Conservation (phyloP, 2,888 invertebrate genomes). For the Xestia rhomboidea region DNA sequence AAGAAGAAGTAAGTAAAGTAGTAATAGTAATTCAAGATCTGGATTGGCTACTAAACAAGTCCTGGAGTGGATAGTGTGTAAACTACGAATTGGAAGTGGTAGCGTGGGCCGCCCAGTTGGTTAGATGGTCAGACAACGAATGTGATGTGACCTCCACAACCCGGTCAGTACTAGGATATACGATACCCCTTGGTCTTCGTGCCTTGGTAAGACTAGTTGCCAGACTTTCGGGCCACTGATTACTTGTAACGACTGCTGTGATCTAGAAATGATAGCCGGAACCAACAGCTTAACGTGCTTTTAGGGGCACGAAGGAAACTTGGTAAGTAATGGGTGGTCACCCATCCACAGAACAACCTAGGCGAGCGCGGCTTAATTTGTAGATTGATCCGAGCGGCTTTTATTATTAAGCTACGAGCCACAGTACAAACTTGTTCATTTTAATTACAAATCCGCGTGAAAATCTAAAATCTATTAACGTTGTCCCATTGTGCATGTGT, state of each 20-base stretch:
- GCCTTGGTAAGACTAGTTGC: not conserved
- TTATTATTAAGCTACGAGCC: not conserved
- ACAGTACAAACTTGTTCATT: slow-evolving; percentile 18
- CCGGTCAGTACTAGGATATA: not conserved
- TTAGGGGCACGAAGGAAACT: too few relatives aligned
- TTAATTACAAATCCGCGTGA: slow-evolving; percentile 26
- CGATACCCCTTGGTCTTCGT: too few relatives aligned
- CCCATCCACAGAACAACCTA: not conserved
- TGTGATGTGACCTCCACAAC: not conserved
- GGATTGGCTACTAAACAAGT: too few relatives aligned
- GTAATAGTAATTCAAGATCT: too few relatives aligned
- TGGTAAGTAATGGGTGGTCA: not conserved
- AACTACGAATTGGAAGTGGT: not conserved
- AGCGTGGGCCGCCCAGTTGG: too few relatives aligned
- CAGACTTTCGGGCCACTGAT: too few relatives aligned
- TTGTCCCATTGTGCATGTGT: slow-evolving; percentile 50
- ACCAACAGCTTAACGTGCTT: too few relatives aligned
- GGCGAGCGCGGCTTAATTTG: not conserved
- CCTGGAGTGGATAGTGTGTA: too few relatives aligned
- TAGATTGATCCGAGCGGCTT: too few relatives aligned
- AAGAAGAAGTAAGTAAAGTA: too few relatives aligned
- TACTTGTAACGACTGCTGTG: too few relatives aligned
- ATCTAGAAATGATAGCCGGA: too few relatives aligned
- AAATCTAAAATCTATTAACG: slow-evolving; percentile 48
- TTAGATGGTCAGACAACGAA: not conserved